Evolutionary conservation across 2,888 invertebrate genomes (phyloP).

Genomic region (Arctia plantaginis): DNA sequence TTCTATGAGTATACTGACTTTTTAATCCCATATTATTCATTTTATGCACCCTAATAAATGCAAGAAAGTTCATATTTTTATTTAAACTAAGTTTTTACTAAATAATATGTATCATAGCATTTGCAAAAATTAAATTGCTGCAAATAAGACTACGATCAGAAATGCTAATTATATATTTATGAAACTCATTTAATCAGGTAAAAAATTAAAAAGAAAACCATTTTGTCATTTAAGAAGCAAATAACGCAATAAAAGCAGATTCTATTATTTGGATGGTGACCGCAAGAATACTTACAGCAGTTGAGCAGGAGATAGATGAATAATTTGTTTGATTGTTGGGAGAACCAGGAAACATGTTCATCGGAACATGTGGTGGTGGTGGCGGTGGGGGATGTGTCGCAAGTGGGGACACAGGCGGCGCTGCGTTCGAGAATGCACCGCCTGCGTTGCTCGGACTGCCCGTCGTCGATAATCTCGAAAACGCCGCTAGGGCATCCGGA

Average conservation of each 20-base stretch:
- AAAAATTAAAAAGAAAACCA: neutral
- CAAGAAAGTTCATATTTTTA: too few relatives aligned
- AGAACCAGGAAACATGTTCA: conserved; percentile 72
- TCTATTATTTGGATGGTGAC: neutral
- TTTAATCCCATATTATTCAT: neutral
- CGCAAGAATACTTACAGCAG: conserved; percentile 70
- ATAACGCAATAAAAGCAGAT: neutral
- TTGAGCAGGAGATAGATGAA: conserved; percentile 80
- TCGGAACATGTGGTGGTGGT: conserved; percentile 65
- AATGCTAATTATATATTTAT: neutral
- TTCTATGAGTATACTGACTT: neutral
- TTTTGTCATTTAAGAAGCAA: neutral
- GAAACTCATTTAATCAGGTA: neutral
- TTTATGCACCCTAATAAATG: neutral
- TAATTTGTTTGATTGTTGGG: conserved; percentile 77
- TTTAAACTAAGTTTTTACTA: too few relatives aligned
- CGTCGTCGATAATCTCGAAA: conserved; percentile 94
- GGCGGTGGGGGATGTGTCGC: conserved; percentile 77
- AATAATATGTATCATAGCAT: neutral
- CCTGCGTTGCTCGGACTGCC: conserved; percentile 80
- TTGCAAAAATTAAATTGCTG: neutral
- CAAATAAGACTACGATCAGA: neutral
- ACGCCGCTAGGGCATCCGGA: conserved; percentile 95
- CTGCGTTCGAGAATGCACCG: conserved; percentile 61
- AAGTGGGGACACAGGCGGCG: conserved; percentile 79